phyloP scores from a whole-genome alignment of 2,797 vertebrate genomes.

The Platyrinchus mystaceus region DNA sequence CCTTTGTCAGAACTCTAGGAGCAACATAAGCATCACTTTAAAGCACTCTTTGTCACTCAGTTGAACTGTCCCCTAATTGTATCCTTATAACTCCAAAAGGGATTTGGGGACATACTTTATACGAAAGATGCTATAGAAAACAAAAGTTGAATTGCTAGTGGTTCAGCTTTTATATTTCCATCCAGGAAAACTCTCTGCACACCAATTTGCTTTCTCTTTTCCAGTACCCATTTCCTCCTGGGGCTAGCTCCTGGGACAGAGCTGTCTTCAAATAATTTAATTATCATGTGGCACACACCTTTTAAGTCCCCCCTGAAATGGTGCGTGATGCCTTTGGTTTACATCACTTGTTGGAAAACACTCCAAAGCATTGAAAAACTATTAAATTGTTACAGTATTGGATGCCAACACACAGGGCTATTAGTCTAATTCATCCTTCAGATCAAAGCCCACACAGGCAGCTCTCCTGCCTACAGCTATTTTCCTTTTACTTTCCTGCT shows the following conservation, averaged over 20 bases:
- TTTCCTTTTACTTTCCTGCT: constrained; percentile 80
- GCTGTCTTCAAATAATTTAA: constrained; percentile 52
- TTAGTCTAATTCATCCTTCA: constrained; percentile 77
- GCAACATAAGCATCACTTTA: background rate
- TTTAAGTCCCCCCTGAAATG: background rate
- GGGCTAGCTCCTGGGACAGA: constrained; percentile 28
- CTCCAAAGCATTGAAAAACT: constrained; percentile 69
- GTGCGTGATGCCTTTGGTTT: constrained; percentile 52
- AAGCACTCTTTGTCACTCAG: background rate
- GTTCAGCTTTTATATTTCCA: constrained; percentile 5
- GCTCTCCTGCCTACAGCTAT: constrained; percentile 84
- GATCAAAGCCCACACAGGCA: constrained; percentile 88
- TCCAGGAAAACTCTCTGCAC: background rate
- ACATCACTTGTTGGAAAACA: constrained; percentile 65
- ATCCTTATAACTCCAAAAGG: background rate
- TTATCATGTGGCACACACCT: constrained; percentile 59
- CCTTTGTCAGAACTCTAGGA: background rate
- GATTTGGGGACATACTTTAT: background rate
- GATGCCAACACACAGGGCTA: constrained; percentile 64
- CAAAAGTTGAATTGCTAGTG: background rate
- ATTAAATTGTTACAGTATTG: constrained; percentile 73
- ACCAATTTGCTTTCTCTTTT: constrained; percentile 27
- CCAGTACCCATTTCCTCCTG: background rate
- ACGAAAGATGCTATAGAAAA: background rate
- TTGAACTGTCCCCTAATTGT: background rate